Base-by-base conservation (phyloP, 1,140 invertebrate genomes). In the Aphelenchoides fujianensis region DNA sequence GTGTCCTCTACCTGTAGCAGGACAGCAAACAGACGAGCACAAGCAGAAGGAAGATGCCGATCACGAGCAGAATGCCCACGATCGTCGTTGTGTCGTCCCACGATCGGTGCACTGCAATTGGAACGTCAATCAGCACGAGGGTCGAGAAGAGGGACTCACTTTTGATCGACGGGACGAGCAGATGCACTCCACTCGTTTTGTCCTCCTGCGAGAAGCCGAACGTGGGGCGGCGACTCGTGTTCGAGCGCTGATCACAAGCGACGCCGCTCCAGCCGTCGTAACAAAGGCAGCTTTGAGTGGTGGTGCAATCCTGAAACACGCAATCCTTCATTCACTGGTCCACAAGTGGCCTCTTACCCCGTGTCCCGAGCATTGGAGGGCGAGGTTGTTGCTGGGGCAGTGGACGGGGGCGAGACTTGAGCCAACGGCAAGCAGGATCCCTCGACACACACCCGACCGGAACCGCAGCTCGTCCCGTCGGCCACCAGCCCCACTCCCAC, bases 231-330 rank as follows among this genome's bases (percentile, higher is more conserved):
- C 76, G 37, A 28, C 69, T 55, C 23, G 53, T 72, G 52, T 80
- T 80, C 5, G 76, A 68, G 28, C 77, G 71, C 27, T 74, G 68
- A 48, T 92, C 93, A 86, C 95, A 97, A 86, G 96, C 93, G 1
- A 89, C 85, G 28, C 93, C 93, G 34, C 88, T 90, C 92, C 92
- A 97, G 59, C 93, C 93, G 62, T 87, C 85, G 78, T 92, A 87
- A 87, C 95, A 98, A 82, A 92, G 91, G 86, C 95, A 97, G 74
- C 90, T 91, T 85, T 94, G 94, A 48, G 90, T 86, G 85, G 95
- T 97, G 1, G 94, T 94, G 86, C 95, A 98, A 57, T 91, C 89
- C 93, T 96, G 86, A 52, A 73, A 68, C 36, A 66, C 2, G 27
- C 76, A 55, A 37, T 30, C 35, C 52, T n/a, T 35, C 55, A 30